Percentiles rank a stretch among this genome's conserved stretches.
Evolutionary conservation across 2,888 invertebrate genomes (phyloP).

Genomic region (Cremastobaeus sp.): DNA sequence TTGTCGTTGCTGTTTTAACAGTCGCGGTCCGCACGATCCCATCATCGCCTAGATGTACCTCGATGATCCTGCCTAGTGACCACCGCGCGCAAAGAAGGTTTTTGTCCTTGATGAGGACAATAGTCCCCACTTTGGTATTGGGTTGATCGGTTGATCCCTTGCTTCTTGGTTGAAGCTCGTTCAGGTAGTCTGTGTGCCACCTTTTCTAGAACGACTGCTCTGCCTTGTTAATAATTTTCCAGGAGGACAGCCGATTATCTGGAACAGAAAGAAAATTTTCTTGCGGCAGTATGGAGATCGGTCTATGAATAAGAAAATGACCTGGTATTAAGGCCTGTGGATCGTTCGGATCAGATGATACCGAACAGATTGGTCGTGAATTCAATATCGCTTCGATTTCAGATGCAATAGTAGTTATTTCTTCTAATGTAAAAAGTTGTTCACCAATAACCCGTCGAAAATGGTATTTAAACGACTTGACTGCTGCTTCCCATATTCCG

Average conservation of each 20-base stretch:
- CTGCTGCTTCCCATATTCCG: too few relatives aligned
- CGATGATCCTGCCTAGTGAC: slow-evolving; percentile 4
- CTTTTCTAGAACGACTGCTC: neutral
- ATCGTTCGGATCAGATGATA: slow-evolving; percentile 10
- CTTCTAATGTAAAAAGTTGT: too few relatives aligned
- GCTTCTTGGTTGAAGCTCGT: slow-evolving; percentile 18
- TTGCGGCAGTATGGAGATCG: slow-evolving; percentile 1
- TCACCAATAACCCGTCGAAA: too few relatives aligned
- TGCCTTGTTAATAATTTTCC: slow-evolving; percentile 6
- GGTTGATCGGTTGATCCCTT: slow-evolving; percentile 43
- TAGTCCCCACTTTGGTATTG: neutral
- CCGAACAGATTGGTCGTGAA: neutral
- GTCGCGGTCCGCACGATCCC: slow-evolving; percentile 5
- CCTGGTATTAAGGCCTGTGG: slow-evolving; percentile 3
- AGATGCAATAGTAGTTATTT: too few relatives aligned
- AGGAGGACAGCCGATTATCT: too few relatives aligned
- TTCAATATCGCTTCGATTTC: too few relatives aligned
- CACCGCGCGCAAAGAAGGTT: neutral
- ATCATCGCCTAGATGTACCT: slow-evolving; percentile 8
- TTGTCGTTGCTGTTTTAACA: neutral
- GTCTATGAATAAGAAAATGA: slow-evolving; percentile 5
- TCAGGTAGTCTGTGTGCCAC: neutral
- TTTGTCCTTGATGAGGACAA: too few relatives aligned
- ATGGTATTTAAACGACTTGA: too few relatives aligned
- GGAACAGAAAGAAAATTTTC: too few relatives aligned